These are phyloP conservation scores for Halictus ligatus DNA, from an alignment of 2,888 invertebrate genomes.

Conservation along the genomic window DNA sequence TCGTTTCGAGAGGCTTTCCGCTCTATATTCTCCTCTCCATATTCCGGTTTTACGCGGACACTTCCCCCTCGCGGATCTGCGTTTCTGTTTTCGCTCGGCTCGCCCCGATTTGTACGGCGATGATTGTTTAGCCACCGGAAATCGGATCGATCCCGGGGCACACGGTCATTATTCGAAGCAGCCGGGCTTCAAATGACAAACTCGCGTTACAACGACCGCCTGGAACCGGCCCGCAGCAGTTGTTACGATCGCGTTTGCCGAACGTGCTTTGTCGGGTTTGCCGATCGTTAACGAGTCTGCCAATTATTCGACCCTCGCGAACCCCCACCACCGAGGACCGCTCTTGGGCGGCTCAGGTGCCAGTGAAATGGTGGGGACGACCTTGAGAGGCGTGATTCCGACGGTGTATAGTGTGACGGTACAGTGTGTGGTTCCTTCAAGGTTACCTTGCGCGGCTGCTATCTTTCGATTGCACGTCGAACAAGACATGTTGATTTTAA, in stretches of 20 bases:
- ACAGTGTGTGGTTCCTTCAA: neutral
- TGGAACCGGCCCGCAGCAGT: neutral
- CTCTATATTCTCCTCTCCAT: neutral
- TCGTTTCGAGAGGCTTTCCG: neutral
- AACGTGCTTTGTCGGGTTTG: slow-evolving; percentile 10
- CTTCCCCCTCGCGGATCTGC: neutral
- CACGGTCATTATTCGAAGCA: slow-evolving; percentile 11
- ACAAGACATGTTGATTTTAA: neutral
- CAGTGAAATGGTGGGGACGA: neutral
- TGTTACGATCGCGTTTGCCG: neutral
- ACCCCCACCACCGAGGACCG: neutral
- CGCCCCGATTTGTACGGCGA: neutral
- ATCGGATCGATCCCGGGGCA: neutral
- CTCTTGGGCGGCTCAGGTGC: neutral
- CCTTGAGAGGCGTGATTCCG: neutral
- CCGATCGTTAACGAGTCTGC: slow-evolving; percentile 7
- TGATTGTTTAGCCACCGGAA: neutral
- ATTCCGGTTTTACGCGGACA: slow-evolving; percentile 2
- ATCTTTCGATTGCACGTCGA: neutral
- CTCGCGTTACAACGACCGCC: neutral
- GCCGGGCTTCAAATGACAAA: neutral
- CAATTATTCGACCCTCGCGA: slow-evolving; percentile 2
- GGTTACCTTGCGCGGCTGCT: neutral
- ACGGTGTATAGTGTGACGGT: neutral
- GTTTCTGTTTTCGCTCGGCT: neutral